Conservation (phyloP, 2,797 vertebrate genomes). For the Nyctibius grandis region DNA sequence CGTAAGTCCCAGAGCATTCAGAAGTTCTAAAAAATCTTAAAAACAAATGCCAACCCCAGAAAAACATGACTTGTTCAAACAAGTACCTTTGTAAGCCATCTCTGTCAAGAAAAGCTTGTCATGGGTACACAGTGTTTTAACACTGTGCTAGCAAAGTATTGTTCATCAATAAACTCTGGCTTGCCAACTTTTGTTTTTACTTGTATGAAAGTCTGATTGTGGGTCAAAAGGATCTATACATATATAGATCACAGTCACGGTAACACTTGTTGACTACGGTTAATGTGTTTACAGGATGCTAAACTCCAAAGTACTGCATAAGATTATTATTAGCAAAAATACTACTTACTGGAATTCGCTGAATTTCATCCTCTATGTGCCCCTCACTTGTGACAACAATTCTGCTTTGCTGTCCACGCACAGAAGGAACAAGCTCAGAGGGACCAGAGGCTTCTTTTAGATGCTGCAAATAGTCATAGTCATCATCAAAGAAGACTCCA, state of each 20-base stretch:
- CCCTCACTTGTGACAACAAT: constrained; percentile 55
- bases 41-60: background rate
- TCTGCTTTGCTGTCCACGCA: background rate
- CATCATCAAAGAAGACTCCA: constrained; percentile 94
- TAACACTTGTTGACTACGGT: background rate
- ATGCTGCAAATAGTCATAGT: constrained; percentile 96
- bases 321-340: background rate
- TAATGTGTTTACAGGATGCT: background rate
- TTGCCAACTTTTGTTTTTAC: background rate
- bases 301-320: background rate
- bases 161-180: background rate
- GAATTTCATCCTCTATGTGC: constrained; percentile 57
- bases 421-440: constrained; percentile 80
- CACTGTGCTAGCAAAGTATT: background rate
- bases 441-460: constrained; percentile 81
- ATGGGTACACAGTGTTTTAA: background rate
- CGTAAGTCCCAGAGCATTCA: background rate
- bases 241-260: fast-evolving
- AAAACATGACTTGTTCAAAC: background rate
- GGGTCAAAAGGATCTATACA: background rate
- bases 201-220: background rate
- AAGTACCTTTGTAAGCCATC: background rate
- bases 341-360: constrained; percentile 73
- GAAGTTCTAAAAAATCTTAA: background rate
- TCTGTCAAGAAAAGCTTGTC: background rate